Conservation (phyloP, 2,797 vertebrate species). For the Coregonus ussuriensis region DNA sequence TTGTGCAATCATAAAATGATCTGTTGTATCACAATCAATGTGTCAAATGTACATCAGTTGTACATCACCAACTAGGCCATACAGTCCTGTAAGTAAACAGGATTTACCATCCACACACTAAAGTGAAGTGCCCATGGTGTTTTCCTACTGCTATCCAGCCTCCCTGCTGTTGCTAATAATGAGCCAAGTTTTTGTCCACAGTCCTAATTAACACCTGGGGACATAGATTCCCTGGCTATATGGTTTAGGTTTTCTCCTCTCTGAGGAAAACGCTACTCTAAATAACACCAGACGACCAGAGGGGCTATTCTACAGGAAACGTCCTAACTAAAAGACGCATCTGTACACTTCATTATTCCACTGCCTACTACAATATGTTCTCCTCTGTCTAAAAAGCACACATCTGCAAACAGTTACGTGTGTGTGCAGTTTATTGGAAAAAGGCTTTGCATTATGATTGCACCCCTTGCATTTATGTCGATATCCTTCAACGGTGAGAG, state of each 20-base stretch:
- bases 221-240: constrained; percentile 30
- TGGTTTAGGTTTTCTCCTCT: constrained; percentile 25
- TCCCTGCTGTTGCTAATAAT: constrained; percentile 46
- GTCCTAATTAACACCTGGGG: constrained; percentile 40
- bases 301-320: constrained; percentile 32
- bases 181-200: constrained; percentile 44
- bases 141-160: constrained; percentile 19
- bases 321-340: constrained; percentile 22
- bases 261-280: constrained; percentile 23
- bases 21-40: background rate
- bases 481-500: background rate
- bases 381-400: background rate
- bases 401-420: background rate
- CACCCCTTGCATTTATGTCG: background rate
- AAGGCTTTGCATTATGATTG: background rate
- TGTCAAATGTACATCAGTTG: too few relatives aligned
- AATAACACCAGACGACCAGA: constrained; percentile 25
- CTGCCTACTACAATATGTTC: constrained; percentile 21
- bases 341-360: constrained; percentile 42
- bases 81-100: too few relatives aligned
- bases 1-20: background rate
- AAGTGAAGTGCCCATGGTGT: background rate
- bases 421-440: background rate
- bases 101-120: background rate
- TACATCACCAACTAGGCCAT: too few relatives aligned